Conservation (phyloP, 2,888 invertebrate species). For the Agonopterix alstromeriana region DNA sequence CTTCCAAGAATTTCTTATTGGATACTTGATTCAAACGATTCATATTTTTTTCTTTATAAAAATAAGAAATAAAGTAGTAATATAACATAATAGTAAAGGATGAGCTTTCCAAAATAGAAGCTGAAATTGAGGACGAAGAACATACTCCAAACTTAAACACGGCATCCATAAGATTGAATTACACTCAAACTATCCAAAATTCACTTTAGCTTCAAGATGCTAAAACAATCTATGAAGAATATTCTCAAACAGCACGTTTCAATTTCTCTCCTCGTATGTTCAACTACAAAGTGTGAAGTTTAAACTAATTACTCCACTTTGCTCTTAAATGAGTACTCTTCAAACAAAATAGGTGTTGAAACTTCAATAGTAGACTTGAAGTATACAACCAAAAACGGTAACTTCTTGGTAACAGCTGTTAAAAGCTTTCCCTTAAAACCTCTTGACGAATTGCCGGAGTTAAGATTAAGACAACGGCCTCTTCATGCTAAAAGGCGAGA, state of each 20-base stretch:
- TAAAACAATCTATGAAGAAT: no score
- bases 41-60: no score
- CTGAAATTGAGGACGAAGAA: no score
- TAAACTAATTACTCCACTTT: background rate
- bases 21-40: no score
- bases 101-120: no score
- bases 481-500: constrained; percentile 20
- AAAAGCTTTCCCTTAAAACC: constrained; percentile 25
- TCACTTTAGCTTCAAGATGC: no score
- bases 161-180: no score
- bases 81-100: no score
- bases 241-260: background rate
- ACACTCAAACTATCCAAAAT: no score
- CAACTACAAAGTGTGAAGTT: background rate
- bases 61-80: no score
- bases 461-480: constrained; percentile 41
- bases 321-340: background rate
- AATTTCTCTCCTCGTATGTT: background rate
- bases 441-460: constrained; percentile 41
- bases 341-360: background rate
- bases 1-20: no score
- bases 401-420: background rate
- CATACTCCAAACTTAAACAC: no score
- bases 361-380: background rate
- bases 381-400: background rate